Evolutionary conservation across 2,888 invertebrate genomes (phyloP).

Genomic region (Drosophila picticornis): DNA sequence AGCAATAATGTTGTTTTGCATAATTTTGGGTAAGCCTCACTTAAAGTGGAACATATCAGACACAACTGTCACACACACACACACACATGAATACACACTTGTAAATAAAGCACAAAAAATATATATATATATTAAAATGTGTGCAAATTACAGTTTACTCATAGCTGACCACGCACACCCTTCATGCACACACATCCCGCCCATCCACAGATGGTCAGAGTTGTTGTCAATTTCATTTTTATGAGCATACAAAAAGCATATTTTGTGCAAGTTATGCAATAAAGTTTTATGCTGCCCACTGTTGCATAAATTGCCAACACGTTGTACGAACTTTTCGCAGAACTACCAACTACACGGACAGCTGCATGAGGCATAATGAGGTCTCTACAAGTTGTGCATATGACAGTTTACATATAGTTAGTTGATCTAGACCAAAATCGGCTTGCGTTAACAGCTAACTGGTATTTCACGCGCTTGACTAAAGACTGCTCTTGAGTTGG

Average conservation of each 20-base stretch:
- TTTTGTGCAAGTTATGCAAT: constrained; percentile 71
- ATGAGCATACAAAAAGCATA: constrained; percentile 58
- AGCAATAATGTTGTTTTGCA: constrained; percentile 74
- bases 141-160: constrained; percentile 63
- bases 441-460: constrained; percentile 66
- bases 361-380: constrained; percentile 21
- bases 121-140: constrained; percentile 54
- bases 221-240: constrained; percentile 54
- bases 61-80: constrained; percentile 4
- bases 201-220: constrained; percentile 13
- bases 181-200: neutral
- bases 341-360: constrained; percentile 34
- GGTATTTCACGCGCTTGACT: constrained; percentile 33
- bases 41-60: constrained; percentile 36
- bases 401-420: constrained; percentile 12
- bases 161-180: constrained; percentile 30
- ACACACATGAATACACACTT: neutral
- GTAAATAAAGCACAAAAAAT: constrained; percentile 12
- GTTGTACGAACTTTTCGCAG: constrained; percentile 33
- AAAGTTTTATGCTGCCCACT: constrained; percentile 72
- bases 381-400: constrained; percentile 41
- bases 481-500: constrained; percentile 30
- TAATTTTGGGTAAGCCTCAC: constrained; percentile 72
- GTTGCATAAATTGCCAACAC: constrained; percentile 74
- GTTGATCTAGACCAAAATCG: constrained; percentile 33